Evolutionary conservation across 2,797 vertebrate genomes (phyloP), one percentile per base, ranked within the genome.

Genomic region (Oceanodroma leucorhoa): DNA sequence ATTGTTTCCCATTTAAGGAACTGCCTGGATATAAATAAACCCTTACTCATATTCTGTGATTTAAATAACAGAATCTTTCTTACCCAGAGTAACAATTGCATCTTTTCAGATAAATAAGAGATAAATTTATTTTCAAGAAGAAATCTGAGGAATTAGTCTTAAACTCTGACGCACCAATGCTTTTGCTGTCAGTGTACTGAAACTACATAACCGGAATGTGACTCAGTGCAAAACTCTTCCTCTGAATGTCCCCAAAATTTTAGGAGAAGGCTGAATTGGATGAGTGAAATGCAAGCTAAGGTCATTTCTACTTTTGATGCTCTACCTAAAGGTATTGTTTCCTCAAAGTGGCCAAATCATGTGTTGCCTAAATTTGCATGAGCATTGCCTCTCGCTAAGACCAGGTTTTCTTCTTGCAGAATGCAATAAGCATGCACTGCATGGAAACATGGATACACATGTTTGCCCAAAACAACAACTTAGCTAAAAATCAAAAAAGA

Each of bases 1-100:
- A 89, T 96, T 97, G 95, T 95, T 97, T 97, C 88, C 96, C 95
- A 89, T 97, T 94, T 97, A 97, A 96, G 95, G 95, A 96, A 69
- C 73, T 84, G 92, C 58, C 50, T 94, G 71, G 80, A 75, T 97
- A 93, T 91, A 95, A 97, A 95, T 87, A 97, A 93, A 81, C 36
- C 55, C 87, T 96, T 95, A 65, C 41, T 89, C 75, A 66, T 71
- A 76, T 65, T 88, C 80, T 84, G 19, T 72, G 57, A 94, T 93
- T 93, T 87, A 82, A 96, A 77, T 83, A 83, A 83, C 14, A 90
- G 89, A 82, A 86, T 77, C 13, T 7, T 69, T 96, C 75, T 90
- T 48, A 60, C 7, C 10, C 58, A 24, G 36, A 73, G 54, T 67
- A 91, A 91, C 57, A 67, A 86, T 30, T 87, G 72, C 34, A 93